Evolutionary conservation across 2,113 vertebrate species (phyloP).

Genomic region (Puma concolor): DNA sequence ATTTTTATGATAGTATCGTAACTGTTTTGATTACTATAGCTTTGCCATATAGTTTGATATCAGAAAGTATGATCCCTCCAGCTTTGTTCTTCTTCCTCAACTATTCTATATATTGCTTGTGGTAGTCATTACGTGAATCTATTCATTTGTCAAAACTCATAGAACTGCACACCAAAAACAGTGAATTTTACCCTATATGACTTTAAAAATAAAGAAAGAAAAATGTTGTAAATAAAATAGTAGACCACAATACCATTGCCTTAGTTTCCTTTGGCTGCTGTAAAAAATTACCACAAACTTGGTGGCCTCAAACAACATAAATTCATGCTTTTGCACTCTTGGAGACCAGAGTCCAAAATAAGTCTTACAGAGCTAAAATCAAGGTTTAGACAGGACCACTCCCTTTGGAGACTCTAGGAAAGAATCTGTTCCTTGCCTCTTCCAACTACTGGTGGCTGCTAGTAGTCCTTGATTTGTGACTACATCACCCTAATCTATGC

Average conservation of each 20-base stretch:
- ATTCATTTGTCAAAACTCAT: not conserved
- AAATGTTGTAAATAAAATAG: not conserved
- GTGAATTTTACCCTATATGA: not conserved
- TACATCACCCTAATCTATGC: not conserved
- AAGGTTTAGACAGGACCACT: not conserved
- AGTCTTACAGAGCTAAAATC: not conserved
- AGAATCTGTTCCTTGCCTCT: not conserved
- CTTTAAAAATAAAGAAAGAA: not conserved
- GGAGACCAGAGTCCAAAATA: not conserved
- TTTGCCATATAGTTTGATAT: not conserved
- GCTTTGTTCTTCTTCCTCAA: not conserved
- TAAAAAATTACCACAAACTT: constrained; percentile 13
- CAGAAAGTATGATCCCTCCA: not conserved
- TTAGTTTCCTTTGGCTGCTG: not conserved
- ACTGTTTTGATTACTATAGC: not conserved
- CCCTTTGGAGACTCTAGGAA: not conserved
- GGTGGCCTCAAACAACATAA: not conserved
- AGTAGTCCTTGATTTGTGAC: not conserved
- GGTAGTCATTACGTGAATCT: not conserved
- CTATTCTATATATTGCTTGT: not conserved
- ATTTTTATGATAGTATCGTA: not conserved
- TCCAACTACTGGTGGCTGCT: not conserved
- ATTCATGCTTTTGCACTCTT: not conserved
- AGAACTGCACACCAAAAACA: not conserved
- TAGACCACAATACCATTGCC: not conserved